Conservation (phyloP, 2,888 invertebrate species). For the Merodon equestris region DNA sequence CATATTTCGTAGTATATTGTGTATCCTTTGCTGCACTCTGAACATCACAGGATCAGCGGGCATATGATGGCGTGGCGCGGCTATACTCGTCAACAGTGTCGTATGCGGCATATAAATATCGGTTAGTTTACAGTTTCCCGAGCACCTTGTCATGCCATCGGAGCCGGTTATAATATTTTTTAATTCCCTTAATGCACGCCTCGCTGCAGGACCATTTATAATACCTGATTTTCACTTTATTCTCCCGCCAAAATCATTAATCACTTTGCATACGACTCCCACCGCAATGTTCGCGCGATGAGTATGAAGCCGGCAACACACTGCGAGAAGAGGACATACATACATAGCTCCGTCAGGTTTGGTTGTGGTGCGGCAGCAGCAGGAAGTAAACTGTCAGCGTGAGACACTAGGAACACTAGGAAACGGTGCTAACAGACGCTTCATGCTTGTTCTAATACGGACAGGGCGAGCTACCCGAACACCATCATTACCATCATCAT, state of each 20-base stretch:
- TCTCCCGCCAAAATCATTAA: slow-evolving; percentile 65
- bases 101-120: slow-evolving; percentile 55
- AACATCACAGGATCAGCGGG: neutral
- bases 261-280: slow-evolving; percentile 66
- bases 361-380: slow-evolving; percentile 3
- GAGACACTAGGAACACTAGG: slow-evolving; percentile 32
- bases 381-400: slow-evolving; percentile 42
- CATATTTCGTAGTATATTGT: no score
- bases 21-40: neutral
- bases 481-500: neutral
- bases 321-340: no score
- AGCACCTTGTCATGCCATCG: slow-evolving; percentile 28
- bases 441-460: slow-evolving; percentile 17
- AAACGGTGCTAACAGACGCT: slow-evolving; percentile 31
- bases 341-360: no score
- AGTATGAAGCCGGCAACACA: neutral
- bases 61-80: slow-evolving; percentile 14
- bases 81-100: slow-evolving; percentile 40
- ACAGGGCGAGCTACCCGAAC: neutral
- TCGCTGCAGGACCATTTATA: slow-evolving; percentile 65
- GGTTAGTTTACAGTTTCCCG: slow-evolving; percentile 55
- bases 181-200: slow-evolving; percentile 68
- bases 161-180: slow-evolving; percentile 46
- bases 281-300: slow-evolving; percentile 13
- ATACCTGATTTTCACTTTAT: slow-evolving; percentile 64